Evolutionary conservation across 2,797 vertebrate species (phyloP), one percentile per base, ranked within the genome.

Genomic region (Taeniopygia guttata): DNA sequence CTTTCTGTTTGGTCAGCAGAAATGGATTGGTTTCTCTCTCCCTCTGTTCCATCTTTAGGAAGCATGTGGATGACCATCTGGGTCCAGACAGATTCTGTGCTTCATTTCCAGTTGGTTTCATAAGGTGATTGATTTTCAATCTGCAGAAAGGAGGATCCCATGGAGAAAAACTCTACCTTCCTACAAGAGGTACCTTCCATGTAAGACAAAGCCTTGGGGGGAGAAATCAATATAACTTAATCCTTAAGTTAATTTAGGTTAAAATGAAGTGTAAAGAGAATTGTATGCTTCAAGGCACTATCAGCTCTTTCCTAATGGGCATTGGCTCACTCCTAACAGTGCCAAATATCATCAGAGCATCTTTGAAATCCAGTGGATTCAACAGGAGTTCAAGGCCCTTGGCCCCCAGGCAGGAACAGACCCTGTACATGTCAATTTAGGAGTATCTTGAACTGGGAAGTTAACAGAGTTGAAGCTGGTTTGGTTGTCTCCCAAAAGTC

Each of bases 401-500:
- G 42, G 12, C 10, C 34, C 8, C 5, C 49, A 20, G 32, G 25
- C 22, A 87, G 58, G 20, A 84, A 36, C 14, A 45, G 25, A 32
- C 42, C 34, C 15, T 42, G 25, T 43, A 43, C 38, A 10, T n/a
- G 74, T 1, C 78, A 87, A 70, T 89, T 89, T 72, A 89, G 63
- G 45, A 89, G 45, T n/a, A 12, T 55, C 56, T 75, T 89, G 76
- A 91, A 81, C 59, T 89, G 79, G 48, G 69, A 67, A 89, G 42
- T 92, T 78, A 73, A 43, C 69, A 90, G 82, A 92, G 69, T 87
- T 81, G 79, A 90, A 88, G 69, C 40, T 88, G 74, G 79, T 93
- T 96, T 96, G 82, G 74, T 96, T 93, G 77, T 69, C 70, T 96
- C 92, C 89, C 91, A 73, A 11, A 94, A 90, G 25, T 78, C 76